Conservation (phyloP, 2,113 vertebrate genomes). For the Rhabdomys dilectus region DNA sequence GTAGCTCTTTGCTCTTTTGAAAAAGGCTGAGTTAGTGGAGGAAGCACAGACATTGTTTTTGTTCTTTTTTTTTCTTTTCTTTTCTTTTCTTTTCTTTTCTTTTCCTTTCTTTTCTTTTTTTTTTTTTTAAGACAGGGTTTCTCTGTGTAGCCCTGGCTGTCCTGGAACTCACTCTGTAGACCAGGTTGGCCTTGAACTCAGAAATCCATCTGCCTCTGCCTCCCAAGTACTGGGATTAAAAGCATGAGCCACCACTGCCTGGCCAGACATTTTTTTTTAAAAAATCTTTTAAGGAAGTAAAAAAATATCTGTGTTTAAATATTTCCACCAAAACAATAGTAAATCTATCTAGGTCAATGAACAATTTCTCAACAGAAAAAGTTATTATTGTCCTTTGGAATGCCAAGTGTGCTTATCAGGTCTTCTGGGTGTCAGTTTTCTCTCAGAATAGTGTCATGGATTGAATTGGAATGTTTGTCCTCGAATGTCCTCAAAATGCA, state of each 20-base stretch:
- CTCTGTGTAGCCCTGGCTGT: too few relatives aligned
- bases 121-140: too few relatives aligned
- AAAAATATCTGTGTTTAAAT: constrained; percentile 53
- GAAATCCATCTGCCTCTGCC: too few relatives aligned
- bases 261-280: too few relatives aligned
- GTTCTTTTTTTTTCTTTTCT: too few relatives aligned
- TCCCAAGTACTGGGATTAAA: too few relatives aligned
- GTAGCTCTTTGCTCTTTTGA: constrained; percentile 10
- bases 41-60: background rate
- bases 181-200: too few relatives aligned
- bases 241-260: too few relatives aligned
- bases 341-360: constrained; percentile 35
- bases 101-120: too few relatives aligned
- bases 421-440: background rate
- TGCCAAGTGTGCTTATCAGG: background rate
- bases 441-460: background rate
- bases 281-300: constrained; percentile 29
- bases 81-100: too few relatives aligned
- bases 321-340: constrained; percentile 8
- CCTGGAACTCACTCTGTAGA: too few relatives aligned
- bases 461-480: background rate
- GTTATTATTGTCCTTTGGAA: background rate
- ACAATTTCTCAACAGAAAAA: constrained; percentile 19
- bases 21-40: background rate
- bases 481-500: constrained; percentile 12